Evolutionary conservation across 2,113 vertebrate species (phyloP).

Genomic region (western clawed frog (Xenopus tropicalis)): DNA sequence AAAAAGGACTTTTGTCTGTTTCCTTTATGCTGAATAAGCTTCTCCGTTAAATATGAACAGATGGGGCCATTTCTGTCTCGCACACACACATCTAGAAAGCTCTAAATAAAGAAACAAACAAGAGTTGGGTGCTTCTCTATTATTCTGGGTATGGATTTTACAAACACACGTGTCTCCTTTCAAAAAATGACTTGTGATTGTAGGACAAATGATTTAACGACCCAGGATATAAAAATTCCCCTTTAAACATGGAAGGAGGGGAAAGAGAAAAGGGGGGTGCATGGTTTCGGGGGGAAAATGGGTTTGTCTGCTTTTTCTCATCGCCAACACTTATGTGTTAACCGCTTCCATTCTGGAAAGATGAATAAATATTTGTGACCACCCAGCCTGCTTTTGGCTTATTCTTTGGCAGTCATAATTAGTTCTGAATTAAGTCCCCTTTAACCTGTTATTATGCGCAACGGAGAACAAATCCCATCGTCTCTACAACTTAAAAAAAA

Average conservation of each 20-base stretch:
- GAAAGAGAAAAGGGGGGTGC: neutral
- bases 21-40: constrained; percentile 42
- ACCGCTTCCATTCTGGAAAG: constrained; percentile 31
- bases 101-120: constrained; percentile 29
- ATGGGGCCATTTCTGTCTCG: constrained; percentile 22
- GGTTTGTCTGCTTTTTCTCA: constrained; percentile 44
- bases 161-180: constrained; percentile 23
- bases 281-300: constrained; percentile 8
- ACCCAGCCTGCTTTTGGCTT: constrained; percentile 28
- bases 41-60: constrained; percentile 38
- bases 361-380: constrained; percentile 40
- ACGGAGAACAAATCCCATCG: too few relatives aligned
- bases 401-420: constrained; percentile 8
- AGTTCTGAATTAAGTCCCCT: neutral
- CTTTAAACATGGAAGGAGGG: constrained; percentile 11
- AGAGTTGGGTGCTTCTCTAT: neutral
- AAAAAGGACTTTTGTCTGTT: constrained; percentile 16
- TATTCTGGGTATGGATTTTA: constrained; percentile 16
- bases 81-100: constrained; percentile 19
- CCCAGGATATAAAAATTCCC: constrained; percentile 34
- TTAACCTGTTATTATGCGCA: neutral
- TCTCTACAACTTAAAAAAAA: neutral
- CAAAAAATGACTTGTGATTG: constrained; percentile 30
- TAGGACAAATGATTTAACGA: constrained; percentile 38
- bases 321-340: constrained; percentile 36